phyloP scores from a whole-genome alignment of 2,797 vertebrate species.

The Urophycis tenuis region DNA sequence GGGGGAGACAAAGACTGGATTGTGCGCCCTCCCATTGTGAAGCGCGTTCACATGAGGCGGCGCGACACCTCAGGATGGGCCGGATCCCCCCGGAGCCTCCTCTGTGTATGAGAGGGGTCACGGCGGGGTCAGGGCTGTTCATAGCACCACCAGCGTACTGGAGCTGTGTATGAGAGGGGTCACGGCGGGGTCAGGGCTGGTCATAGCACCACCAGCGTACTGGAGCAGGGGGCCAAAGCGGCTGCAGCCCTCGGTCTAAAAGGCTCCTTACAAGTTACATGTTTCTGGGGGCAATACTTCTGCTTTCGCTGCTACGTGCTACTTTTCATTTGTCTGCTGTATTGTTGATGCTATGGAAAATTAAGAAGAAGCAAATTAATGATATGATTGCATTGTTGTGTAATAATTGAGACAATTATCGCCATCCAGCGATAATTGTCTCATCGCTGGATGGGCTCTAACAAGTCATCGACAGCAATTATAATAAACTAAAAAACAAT shows the following conservation, averaged over 20 bases:
- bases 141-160: constrained; percentile 25
- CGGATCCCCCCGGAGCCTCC: constrained; percentile 8
- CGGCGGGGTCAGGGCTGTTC: constrained; percentile 28
- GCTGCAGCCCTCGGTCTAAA: too few species aligned
- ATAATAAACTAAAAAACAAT: neutral
- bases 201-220: constrained; percentile 27
- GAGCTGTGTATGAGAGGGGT: constrained; percentile 29
- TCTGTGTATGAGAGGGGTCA: constrained; percentile 47
- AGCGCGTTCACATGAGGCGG: constrained; percentile 19
- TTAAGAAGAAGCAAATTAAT: neutral
- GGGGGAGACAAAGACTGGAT: constrained; percentile 36
- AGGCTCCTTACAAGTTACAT: too few species aligned
- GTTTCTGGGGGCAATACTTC: neutral
- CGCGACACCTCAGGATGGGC: constrained; percentile 1
- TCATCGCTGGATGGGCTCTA: neutral
- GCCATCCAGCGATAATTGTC: too few species aligned
- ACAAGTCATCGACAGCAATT: neutral
- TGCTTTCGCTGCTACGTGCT: neutral
- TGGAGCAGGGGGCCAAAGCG: too few species aligned
- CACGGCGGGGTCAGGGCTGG: constrained; percentile 30
- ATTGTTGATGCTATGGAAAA: neutral
- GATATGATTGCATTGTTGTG: neutral
- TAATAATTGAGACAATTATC: neutral
- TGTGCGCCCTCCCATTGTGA: constrained; percentile 33
- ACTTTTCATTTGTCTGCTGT: neutral